Base-by-base conservation (phyloP, 2,113 vertebrate species). In the Paradisaea rubra region DNA sequence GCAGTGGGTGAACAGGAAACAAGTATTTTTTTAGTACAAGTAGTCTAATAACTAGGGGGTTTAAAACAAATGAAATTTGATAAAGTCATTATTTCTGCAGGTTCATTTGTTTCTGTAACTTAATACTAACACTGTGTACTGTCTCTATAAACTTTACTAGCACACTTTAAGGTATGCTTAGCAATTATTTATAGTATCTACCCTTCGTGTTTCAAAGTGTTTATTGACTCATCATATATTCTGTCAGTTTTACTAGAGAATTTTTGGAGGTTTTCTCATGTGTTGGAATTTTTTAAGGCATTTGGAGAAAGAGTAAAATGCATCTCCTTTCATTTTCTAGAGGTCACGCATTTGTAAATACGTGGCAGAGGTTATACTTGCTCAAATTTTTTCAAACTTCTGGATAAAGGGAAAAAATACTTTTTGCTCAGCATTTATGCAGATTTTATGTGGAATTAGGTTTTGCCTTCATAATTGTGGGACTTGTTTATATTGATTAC, bases 1-100 rank as follows among this genome's bases (percentile, higher is more conserved):
- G 76, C 76, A 88, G 49, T 73, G 66, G 64, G 52, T 94, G 74
- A 88, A 91, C 37, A 91, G 70, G 73, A 95, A 96, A 61, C 31
- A 70, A 42, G 7, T 71, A 2, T 39, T 52, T 88, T 87, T 81
- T 77, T 71, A 71, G 60, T 88, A 27, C 12, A 47, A 82, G 42
- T 59, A 60, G 52, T 81, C 52, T 86, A 57, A 65, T 89, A 81
- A 77, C 39, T 47, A n/a, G 3, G 16, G 14, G 2, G 0, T 41
- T 80, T 93, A 49, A 88, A 93, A 70, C 27, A 64, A 92, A 54
- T 50, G 42, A 57, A 50, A 61, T 59, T 72, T 41, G 18, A 61
- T 69, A 13, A 88, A 71, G 53, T 33, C 9, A 13, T 80, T 24
- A 53, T 91, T 94, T 80, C 45, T 76, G 56, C 64, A 21, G 5